These are phyloP conservation scores for Scomber scombrus DNA, from an alignment of 2,113 vertebrate genomes.

Conservation along the genomic window DNA sequence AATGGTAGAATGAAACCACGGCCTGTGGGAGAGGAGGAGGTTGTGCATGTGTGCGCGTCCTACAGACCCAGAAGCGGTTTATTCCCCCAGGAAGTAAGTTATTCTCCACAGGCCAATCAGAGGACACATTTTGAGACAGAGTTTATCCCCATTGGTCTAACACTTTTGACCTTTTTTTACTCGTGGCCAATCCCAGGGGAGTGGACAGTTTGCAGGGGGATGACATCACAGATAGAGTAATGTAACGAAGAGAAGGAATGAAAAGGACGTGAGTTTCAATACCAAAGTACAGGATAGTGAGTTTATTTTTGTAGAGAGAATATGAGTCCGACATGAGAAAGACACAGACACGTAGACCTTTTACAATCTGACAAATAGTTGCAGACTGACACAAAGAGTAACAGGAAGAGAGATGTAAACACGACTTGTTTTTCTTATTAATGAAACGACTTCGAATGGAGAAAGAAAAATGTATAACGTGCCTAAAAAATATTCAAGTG, in stretches of 20 bases:
- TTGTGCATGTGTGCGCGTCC: conserved; percentile 37
- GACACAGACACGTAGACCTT: not conserved
- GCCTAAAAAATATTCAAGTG: conserved; percentile 3
- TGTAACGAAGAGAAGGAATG: conserved; percentile 27
- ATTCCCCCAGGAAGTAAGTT: conserved; percentile 66
- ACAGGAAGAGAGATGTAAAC: conserved; percentile 21
- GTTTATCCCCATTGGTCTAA: conserved; percentile 54
- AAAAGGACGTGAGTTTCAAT: conserved; percentile 18
- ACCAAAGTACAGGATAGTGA: not conserved
- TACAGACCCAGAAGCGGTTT: conserved; percentile 74
- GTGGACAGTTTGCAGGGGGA: not conserved
- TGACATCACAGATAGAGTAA: conserved; percentile 30
- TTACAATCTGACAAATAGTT: conserved; percentile 10
- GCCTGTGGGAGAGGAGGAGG: conserved; percentile 74
- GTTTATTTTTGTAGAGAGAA: conserved; percentile 18
- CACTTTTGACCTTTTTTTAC: conserved; percentile 50
- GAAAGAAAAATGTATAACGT: not conserved
- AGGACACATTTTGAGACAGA: conserved; percentile 57
- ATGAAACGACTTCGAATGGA: not conserved
- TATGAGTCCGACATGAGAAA: not conserved
- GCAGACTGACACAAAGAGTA: not conserved
- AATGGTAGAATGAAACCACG: conserved; percentile 78
- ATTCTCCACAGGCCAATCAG: conserved; percentile 74
- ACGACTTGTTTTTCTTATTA: not conserved
- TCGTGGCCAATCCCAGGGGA: conserved; percentile 15